Evolutionary conservation across 2,113 vertebrate genomes (phyloP), one percentile per base, ranked within the genome.

Genomic region (Leptobrachium ailaonicum): DNA sequence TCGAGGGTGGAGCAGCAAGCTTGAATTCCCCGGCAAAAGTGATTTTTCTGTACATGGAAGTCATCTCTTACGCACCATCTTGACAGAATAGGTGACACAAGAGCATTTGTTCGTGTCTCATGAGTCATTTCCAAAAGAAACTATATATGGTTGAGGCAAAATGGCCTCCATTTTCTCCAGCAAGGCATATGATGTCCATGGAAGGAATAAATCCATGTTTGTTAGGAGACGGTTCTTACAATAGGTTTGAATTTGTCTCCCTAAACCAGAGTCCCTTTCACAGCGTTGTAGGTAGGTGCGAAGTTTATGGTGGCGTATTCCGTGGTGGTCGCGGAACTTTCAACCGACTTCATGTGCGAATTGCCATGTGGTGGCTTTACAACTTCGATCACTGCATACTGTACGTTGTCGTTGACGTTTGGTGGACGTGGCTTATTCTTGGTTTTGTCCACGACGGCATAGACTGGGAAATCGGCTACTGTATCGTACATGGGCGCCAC

Each of bases 261-360:
- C 87, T 83, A 95, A 6, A 94, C 94, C 56, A 94, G 54, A 13
- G 92, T 91, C 41, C 90, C 89, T 0, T 90, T 90, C 12, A 90
- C 90, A 82, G 89, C 89, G 79, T 92, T 88, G 0, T 86, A 90
- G 43, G 78, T 90, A 86, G 75, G 73, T 85, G 90, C 88, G 75
- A 96, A 95, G 83, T 88, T 88, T 76, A 96, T 91, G 9, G 89
- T 94, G n/a, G 95, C 95, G 1, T 96, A 96, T 4, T 95, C 93
- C 0, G 94, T 95, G 6, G 88, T 83, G 1, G 83, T 86, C 75
- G 87, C 85, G 67, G 32, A 71, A 13, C 20, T 42, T 42, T 87
- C 87, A 78, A 76, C 88, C 82, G 85, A 13, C 73, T 88, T 84
- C 3, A 74, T 73, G 2, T 64, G 81, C 0, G 90, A 86, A 44